These are phyloP conservation scores for Anagyrus pseudococci DNA, from an alignment of 2,888 invertebrate genomes.

Conservation along the genomic window DNA sequence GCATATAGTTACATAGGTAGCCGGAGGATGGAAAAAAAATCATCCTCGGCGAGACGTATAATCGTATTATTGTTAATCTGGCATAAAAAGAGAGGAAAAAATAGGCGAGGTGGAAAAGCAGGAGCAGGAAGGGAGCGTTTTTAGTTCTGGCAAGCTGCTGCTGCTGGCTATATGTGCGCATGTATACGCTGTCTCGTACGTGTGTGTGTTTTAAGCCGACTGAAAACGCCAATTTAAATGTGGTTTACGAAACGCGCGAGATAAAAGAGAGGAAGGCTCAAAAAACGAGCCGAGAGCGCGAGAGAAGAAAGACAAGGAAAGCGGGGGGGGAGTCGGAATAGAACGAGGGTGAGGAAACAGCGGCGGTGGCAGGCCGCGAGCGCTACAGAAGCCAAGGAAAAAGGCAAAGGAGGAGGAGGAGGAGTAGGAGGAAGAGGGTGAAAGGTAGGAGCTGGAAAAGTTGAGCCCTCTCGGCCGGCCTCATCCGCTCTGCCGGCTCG, in stretches of 20 bases:
- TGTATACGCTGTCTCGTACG: too few species aligned
- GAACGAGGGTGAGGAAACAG: constrained; percentile 4
- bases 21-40: too few species aligned
- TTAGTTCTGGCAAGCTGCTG: background rate
- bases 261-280: constrained; percentile 28
- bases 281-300: background rate
- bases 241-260: constrained; percentile 34
- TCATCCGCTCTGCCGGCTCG: constrained; percentile 39
- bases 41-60: too few species aligned
- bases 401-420: constrained; percentile 36
- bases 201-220: too few species aligned
- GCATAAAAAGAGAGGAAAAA: background rate
- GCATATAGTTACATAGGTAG: too few species aligned
- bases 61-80: too few species aligned
- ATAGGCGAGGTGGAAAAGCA: background rate
- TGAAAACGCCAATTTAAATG: constrained; percentile 40
- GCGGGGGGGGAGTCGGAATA: background rate
- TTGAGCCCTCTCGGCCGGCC: constrained; percentile 55
- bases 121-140: background rate
- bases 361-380: constrained; percentile 2
- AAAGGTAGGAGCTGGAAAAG: constrained; percentile 56
- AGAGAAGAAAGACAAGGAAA: background rate
- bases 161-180: too few species aligned
- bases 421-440: too few species aligned
- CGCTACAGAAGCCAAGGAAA: constrained; percentile 21